Base-by-base conservation (phyloP, 2,797 vertebrate genomes). In the Oophaga sylvatica region DNA sequence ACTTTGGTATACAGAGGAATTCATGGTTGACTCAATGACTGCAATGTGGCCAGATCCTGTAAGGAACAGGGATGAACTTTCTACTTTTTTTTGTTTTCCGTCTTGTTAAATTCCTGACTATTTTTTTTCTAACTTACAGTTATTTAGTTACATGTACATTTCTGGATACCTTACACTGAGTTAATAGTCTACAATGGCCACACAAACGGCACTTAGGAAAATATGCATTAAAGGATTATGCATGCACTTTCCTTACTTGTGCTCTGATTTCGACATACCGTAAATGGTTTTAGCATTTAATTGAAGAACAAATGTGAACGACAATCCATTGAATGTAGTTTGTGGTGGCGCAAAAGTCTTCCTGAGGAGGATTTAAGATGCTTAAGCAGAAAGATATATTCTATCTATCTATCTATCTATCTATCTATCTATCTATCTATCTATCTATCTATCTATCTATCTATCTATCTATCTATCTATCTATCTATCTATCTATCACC, bases 161-260 rank as follows among this genome's bases (percentile, higher is more conserved):
- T 81, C 79, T 80, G 41, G 29, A 57, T 26, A 31, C 45, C 67
- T 65, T 73, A 75, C 56, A 62, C 75, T 71, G 35, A 71, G 78
- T 81, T 67, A 77, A 81, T 81, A 62, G 29, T 80, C 70, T 73
- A 31, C 60, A 77, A 59, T 26, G 19, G 75, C 48, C 48, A 56
- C 48, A 81, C 76, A 88, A 71, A 76, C 67, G n/a, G 12, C 87
- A 76, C 78, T 85, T 85, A 85, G 80, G 65, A 63, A 88, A 88
- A 88, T 77, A 45, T 80, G 81, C 48, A 85, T 88, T 81, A 85
- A 81, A 59, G 70, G 75, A 84, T 85, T 85, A 88, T 77, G 20
- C 31, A 70, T 15, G 62, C 22, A 41, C 22, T 86, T 68, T 76
- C 48, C 83, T 22, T 56, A 77, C 48, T 56, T 53, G 20, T 26